phyloP scores from a whole-genome alignment of 2,113 vertebrate genomes.

The Sphyrna mokarran region DNA sequence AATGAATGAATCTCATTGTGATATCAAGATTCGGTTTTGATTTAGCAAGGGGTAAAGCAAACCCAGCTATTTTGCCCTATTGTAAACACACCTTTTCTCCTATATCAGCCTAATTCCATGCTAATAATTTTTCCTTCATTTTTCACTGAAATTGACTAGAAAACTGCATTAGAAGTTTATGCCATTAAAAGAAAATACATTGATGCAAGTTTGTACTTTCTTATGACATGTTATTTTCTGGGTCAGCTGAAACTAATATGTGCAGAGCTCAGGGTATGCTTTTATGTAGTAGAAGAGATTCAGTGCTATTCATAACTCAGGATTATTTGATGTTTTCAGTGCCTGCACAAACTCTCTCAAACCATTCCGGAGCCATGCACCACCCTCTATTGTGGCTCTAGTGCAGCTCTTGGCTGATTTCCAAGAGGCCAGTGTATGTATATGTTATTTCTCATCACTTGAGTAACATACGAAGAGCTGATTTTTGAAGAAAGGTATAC shows the following conservation, averaged over 20 bases:
- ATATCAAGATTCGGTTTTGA: not conserved
- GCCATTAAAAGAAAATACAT: not conserved
- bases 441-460: not conserved
- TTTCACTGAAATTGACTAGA: not conserved
- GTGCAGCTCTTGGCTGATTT: not conserved
- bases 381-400: too few species aligned
- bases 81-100: not conserved
- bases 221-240: not conserved
- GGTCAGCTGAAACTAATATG: not conserved
- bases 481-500: constrained; percentile 9
- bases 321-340: not conserved
- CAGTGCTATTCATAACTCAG: not conserved
- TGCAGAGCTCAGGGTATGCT: not conserved
- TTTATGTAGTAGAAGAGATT: not conserved
- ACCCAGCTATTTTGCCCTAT: too few species aligned
- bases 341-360: not conserved
- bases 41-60: not conserved
- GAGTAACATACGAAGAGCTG: not conserved
- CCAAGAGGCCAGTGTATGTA: not conserved
- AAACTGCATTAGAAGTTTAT: not conserved
- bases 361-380: not conserved
- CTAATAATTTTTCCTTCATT: not conserved
- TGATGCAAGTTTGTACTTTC: not conserved
- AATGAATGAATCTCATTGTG: not conserved
- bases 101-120: not conserved